A percentile compares a stretch with the other conserved stretches of the same genome.
Conservation (phyloP, 2,797 vertebrate species). For the Nyctibius grandis region DNA sequence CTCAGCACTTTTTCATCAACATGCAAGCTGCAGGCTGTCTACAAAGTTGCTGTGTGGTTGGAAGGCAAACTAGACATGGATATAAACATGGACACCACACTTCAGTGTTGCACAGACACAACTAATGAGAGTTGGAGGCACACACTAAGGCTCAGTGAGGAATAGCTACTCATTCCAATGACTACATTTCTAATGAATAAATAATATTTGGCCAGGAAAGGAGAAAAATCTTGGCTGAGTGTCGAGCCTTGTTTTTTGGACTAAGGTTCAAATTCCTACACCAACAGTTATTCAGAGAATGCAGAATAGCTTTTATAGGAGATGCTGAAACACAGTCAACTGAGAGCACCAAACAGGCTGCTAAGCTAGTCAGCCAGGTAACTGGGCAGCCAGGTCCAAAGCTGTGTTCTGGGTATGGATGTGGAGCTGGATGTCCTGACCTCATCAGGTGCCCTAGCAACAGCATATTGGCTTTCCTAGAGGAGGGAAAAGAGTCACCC, state of each 20-base stretch:
- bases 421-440: neutral
- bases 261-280: neutral
- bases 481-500: neutral
- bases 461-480: neutral
- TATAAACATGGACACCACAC: neutral
- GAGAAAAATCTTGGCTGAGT: conserved; percentile 3
- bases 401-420: neutral
- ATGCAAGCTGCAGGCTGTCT: neutral
- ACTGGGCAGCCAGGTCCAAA: neutral
- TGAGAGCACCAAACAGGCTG: neutral
- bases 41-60: neutral
- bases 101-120: neutral
- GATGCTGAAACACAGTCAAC: neutral
- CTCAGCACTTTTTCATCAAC: neutral
- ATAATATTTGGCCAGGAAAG: conserved; percentile 34
- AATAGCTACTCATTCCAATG: neutral
- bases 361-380: neutral
- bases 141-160: neutral
- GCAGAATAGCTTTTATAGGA: neutral
- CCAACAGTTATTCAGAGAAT: neutral
- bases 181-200: conserved; percentile 8
- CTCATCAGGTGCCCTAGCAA: neutral
- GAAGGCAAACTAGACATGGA: neutral
- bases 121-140: neutral
- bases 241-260: neutral